phyloP scores from a whole-genome alignment of 2,797 vertebrate genomes.

The Chelon auratus region DNA sequence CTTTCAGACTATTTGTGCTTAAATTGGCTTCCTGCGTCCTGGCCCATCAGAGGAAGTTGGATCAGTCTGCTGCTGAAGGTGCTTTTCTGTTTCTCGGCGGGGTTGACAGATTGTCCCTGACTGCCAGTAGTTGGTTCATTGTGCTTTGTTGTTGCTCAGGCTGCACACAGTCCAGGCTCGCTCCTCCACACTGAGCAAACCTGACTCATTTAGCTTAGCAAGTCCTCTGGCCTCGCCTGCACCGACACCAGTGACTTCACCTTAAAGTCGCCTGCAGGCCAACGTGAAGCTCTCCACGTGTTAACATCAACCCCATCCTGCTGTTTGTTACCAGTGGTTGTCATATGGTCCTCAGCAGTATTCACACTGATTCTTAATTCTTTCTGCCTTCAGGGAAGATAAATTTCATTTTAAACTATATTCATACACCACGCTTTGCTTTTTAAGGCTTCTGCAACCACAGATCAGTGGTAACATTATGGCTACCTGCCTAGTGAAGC shows the following conservation, averaged over 20 bases:
- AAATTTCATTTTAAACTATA: no score
- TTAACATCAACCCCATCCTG: constrained; percentile 34
- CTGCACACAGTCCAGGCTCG: constrained; percentile 44
- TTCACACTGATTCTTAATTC: not conserved
- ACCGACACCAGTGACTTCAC: constrained; percentile 33
- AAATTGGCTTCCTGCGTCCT: constrained; percentile 45
- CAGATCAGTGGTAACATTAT: no score
- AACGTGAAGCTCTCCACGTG: constrained; percentile 15
- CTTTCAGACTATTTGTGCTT: constrained; percentile 26
- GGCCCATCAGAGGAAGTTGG: constrained; percentile 49
- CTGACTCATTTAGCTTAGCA: constrained; percentile 43
- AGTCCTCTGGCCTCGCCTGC: constrained; percentile 41
- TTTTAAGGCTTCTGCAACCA: no score
- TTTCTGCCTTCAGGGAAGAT: not conserved
- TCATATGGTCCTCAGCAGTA: not conserved
- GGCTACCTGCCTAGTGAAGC: no score
- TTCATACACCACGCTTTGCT: no score
- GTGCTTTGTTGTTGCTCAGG: constrained; percentile 49
- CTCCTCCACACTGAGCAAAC: constrained; percentile 48
- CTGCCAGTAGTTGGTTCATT: constrained; percentile 55
- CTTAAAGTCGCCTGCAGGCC: constrained; percentile 28
- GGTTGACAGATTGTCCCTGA: constrained; percentile 58
- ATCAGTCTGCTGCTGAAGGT: constrained; percentile 65
- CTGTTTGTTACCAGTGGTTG: constrained; percentile 29
- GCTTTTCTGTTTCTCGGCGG: constrained; percentile 56